These are phyloP conservation scores for Caenorhabditis sulstoni DNA, from an alignment of 2,888 invertebrate species.

Conservation along the genomic window DNA sequence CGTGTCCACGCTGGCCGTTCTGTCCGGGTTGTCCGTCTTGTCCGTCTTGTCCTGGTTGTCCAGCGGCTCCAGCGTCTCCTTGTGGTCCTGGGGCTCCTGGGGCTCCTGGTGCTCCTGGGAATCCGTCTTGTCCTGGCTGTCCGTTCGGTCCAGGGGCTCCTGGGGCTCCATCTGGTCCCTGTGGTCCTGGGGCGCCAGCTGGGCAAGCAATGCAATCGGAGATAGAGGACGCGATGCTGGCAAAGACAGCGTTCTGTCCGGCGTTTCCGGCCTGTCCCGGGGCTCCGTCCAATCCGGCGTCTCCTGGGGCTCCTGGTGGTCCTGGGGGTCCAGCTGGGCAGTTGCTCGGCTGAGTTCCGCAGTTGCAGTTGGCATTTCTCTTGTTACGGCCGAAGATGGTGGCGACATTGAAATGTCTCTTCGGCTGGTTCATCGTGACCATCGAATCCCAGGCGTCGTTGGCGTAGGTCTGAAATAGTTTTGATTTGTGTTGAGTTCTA, in stretches of 20 bases:
- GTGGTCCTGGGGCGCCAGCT: conserved; percentile 54
- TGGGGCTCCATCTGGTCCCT: conserved; percentile 54
- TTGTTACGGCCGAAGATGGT: conserved; percentile 63
- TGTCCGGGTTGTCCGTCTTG: conserved; percentile 65
- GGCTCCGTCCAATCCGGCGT: conserved; percentile 46
- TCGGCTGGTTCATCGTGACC: conserved; percentile 31
- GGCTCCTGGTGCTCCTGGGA: conserved; percentile 54
- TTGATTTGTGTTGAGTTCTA: not conserved
- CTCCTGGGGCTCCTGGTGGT: conserved; percentile 63
- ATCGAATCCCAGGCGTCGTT: conserved; percentile 66
- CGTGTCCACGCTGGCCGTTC: conserved; percentile 52
- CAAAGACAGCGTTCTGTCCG: conserved; percentile 49
- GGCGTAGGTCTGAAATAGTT: conserved; percentile 26
- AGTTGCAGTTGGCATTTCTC: conserved; percentile 64
- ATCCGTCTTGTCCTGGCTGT: conserved; percentile 51
- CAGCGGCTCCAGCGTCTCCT: conserved; percentile 47
- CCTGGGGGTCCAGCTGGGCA: conserved; percentile 64
- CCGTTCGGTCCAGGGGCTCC: conserved; percentile 60
- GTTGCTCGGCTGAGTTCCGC: conserved; percentile 60
- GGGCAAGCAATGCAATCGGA: conserved; percentile 54
- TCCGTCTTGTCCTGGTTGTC: conserved; percentile 49
- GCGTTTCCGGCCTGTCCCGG: conserved; percentile 47
- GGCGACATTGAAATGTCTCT: conserved; percentile 36
- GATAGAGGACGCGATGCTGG: conserved; percentile 35
- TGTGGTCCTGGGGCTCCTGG: conserved; percentile 50